These are phyloP conservation scores for Halcyon malimbica DNA, from an alignment of 2,113 vertebrate genomes.

Conservation along the genomic window DNA sequence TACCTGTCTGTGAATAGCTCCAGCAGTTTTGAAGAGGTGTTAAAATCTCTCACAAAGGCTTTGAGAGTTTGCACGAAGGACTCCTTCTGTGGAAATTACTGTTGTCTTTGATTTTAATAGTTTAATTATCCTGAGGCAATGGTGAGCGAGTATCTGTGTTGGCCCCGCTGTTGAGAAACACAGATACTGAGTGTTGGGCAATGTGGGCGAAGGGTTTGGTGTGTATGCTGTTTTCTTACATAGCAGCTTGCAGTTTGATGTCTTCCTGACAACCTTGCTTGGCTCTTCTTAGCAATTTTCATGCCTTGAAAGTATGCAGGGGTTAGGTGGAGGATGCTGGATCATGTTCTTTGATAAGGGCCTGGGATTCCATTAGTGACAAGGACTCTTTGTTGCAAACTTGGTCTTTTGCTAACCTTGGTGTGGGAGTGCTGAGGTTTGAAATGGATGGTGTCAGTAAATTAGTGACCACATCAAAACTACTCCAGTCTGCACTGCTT, in stretches of 20 bases:
- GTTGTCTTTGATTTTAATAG: neutral
- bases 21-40: neutral
- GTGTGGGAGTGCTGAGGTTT: neutral
- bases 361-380: neutral
- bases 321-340: neutral
- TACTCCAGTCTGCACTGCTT: neutral
- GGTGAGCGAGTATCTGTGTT: neutral
- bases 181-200: neutral
- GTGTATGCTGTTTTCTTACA: neutral
- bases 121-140: neutral
- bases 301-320: neutral
- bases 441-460: neutral
- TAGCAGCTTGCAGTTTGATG: neutral
- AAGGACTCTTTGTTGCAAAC: neutral
- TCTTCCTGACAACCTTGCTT: neutral
- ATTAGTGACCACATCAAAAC: slow-evolving; percentile 18
- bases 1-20: neutral
- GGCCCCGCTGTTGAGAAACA: neutral
- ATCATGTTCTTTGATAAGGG: neutral
- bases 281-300: neutral
- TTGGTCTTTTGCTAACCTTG: neutral
- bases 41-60: neutral
- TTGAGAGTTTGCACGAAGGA: neutral
- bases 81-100: neutral
- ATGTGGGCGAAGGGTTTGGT: neutral